These are phyloP conservation scores for Chesias legatella DNA, from an alignment of 2,888 invertebrate genomes.

Conservation along the genomic window DNA sequence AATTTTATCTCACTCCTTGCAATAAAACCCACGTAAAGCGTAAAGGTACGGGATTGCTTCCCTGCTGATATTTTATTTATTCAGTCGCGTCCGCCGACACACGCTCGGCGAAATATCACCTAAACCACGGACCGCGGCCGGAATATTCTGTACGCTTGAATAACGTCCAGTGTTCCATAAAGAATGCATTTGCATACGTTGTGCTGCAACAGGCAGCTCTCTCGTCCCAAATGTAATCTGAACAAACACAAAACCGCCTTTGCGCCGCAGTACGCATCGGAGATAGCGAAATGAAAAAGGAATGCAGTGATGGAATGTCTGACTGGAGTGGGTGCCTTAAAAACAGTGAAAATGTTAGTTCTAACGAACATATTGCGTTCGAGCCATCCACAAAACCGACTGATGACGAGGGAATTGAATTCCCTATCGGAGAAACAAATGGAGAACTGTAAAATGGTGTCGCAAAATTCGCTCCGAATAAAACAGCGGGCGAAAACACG, in stretches of 20 bases:
- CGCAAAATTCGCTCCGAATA: constrained; percentile 59
- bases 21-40: constrained; percentile 31
- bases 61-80: constrained; percentile 57
- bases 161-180: constrained; percentile 59
- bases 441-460: constrained; percentile 43
- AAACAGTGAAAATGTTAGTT: constrained; percentile 77
- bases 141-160: constrained; percentile 64
- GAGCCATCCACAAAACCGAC: constrained; percentile 59
- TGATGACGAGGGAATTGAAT: constrained; percentile 48
- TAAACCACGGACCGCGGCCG: constrained; percentile 43
- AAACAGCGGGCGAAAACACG: constrained; percentile 64
- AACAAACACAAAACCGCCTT: constrained; percentile 60
- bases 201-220: constrained; percentile 48
- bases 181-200: constrained; percentile 62
- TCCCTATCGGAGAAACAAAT: constrained; percentile 43
- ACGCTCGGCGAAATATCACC: constrained; percentile 50
- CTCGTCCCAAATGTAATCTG: constrained; percentile 34
- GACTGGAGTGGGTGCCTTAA: constrained; percentile 64
- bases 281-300: constrained; percentile 63
- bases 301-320: constrained; percentile 79
- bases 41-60: constrained; percentile 42
- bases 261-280: constrained; percentile 40
- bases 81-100: constrained; percentile 45
- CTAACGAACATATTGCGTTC: constrained; percentile 73
- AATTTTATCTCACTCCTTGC: constrained; percentile 27